Base-by-base conservation (phyloP, 2,797 vertebrate species). In the Myotis vivesi region DNA sequence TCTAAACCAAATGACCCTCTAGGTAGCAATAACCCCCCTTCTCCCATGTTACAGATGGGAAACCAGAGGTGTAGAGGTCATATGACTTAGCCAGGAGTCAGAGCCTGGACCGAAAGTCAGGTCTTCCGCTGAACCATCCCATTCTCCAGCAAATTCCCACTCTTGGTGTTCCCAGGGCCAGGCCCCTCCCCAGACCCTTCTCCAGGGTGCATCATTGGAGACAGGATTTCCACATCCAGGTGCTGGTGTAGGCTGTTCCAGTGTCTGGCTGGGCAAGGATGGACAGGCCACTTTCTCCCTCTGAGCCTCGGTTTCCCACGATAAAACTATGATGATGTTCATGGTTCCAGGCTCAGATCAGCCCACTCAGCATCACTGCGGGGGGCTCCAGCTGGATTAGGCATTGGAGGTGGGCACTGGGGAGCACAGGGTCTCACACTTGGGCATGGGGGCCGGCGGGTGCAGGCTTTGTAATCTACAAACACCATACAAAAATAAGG, bases 371-470 rank as follows among this genome's bases (percentile, higher is more conserved):
- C 51, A 3, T 38, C 19, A 4, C 2, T 10, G 30, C 30, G n/a
- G 7, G 72, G 36, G 0, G 41, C 13, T 62, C 57, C 13, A 3
- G 9, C 44, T 6, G 28, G 16, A 53, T 59, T 25, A 5, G 33
- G 36, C 38, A 0, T 38, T 7, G 17, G 55, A 5, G 19, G 33
- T 0, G 0, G 55, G 33, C 22, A 16, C 4, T 2, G n/a, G 66
- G 19, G 16, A 9, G 79, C 77, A 53, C 12, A 62, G 20, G 12
- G 19, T 22, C 44, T 89, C 33, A 59, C 30, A 10, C 22, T 36
- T 62, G 68, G n/a, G 16, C n/a, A 0, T 1, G 15, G 36, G 19
- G 57, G 22, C 44, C 3, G 16, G 23, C 0, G 1, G 55, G 44
- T 17, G 36, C 25, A 66, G 44, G 44, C 19, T 72, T 85, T 81